phyloP scores from a whole-genome alignment of 2,888 invertebrate genomes.

The Melangyna quadrimaculata region DNA sequence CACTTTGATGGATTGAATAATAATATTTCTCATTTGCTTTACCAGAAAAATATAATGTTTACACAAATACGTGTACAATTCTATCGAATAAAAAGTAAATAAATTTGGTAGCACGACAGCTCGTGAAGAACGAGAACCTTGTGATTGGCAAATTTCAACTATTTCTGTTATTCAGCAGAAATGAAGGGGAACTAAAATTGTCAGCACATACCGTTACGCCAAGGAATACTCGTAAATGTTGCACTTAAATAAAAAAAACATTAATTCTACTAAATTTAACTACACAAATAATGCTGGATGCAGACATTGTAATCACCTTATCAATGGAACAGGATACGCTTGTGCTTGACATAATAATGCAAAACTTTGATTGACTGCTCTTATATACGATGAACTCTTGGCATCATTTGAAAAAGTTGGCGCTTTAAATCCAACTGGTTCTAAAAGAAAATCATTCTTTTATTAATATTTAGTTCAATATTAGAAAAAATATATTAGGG shows the following conservation, averaged over 20 bases:
- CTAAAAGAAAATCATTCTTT: slow-evolving; percentile 79
- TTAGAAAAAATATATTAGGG: slow-evolving; percentile 41
- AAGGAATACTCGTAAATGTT: too few species aligned
- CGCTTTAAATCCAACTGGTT: slow-evolving; percentile 85
- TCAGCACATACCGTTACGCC: too few species aligned
- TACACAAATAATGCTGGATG: neutral
- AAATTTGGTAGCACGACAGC: too few species aligned
- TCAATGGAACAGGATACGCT: slow-evolving; percentile 81
- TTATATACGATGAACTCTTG: slow-evolving; percentile 73
- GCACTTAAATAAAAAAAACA: too few species aligned
- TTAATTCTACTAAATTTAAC: too few species aligned
- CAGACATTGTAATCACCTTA: slow-evolving; percentile 77
- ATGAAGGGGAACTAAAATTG: too few species aligned
- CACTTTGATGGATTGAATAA: neutral
- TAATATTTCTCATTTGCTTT: too few species aligned
- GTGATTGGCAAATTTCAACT: too few species aligned
- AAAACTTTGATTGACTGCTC: slow-evolving; percentile 45
- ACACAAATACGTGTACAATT: too few species aligned
- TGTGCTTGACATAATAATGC: slow-evolving; percentile 79
- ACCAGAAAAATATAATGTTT: neutral
- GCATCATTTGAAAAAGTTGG: slow-evolving; percentile 81
- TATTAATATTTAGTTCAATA: neutral
- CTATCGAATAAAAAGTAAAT: too few species aligned
- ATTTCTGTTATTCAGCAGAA: too few species aligned
- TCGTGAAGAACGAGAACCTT: too few species aligned